Evolutionary conservation across 2,797 vertebrate species (phyloP), one percentile per base, ranked within the genome.

Genomic region (Darevskia mixta): DNA sequence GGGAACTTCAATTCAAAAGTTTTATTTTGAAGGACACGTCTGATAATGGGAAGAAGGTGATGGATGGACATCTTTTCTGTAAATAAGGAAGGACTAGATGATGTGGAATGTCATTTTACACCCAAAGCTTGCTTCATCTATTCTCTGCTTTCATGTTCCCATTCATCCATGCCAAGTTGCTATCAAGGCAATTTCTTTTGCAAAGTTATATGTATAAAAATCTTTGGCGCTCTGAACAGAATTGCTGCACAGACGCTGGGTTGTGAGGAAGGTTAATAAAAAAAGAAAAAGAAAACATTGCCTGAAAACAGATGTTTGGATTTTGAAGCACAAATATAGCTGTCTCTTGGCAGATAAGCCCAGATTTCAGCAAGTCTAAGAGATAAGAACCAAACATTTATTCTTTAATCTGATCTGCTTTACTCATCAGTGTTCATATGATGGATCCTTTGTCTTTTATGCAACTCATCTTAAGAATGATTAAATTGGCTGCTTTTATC

Each of bases 321-420:
- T 91, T 92, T 92, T 87, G 81, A 89, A 91, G 90, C 87, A 93
- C 89, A 94, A 83, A 86, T 91, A 77, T 85, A 94, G 80, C 87
- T 90, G 90, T 81, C 79, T 92, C 86, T 86, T 5, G 18, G 88
- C 73, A 87, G 93, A 92, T 95, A 94, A 96, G 7, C 45, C 87
- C 84, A 90, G 93, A 95, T 95, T 94, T 95, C 85, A 84, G 77
- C 90, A 94, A 93, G 82, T 91, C 82, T 85, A 10, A 89, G 58
- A 77, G 90, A 93, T 90, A 83, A 94, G 79, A 90, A 85, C 27
- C 71, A 90, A 83, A 91, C 78, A 89, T 93, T 94, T 35, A 66
- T 91, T 91, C 88, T 93, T 88, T 95, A 96, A 96, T 96, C 95
- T 93, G 93, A 95, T 94, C 94, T 95, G 79, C 72, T 91, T 89